Evolutionary conservation across 2,888 invertebrate genomes (phyloP).

Genomic region (Drosophila paramelanica): DNA sequence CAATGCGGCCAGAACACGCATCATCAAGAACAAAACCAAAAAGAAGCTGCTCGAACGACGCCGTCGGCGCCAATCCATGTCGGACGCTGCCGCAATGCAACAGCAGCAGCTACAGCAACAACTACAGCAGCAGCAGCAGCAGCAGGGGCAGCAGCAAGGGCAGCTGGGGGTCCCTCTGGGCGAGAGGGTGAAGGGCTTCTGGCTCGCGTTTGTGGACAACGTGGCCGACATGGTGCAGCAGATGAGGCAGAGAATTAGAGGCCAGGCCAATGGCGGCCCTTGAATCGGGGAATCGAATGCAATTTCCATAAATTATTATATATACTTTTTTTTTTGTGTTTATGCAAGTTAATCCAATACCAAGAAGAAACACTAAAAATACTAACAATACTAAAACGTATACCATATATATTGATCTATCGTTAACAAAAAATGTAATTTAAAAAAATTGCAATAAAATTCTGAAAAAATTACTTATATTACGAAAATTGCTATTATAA

Average conservation of each 20-base stretch:
- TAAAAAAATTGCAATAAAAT: too few species aligned
- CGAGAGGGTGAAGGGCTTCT: constrained; percentile 56
- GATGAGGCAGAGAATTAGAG: constrained; percentile 52
- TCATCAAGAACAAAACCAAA: constrained; percentile 35
- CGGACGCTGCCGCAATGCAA: not conserved
- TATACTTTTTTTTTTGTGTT: constrained; percentile 5
- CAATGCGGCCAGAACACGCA: constrained; percentile 49
- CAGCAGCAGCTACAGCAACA: constrained; percentile 12
- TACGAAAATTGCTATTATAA: not conserved
- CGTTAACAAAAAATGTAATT: not conserved
- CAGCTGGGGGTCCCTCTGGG: constrained; percentile 28
- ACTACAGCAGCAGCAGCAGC: constrained; percentile 3
- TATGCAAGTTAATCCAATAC: not conserved
- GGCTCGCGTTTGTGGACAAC: constrained; percentile 54
- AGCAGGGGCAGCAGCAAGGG: constrained; percentile 9
- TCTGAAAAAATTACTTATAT: too few species aligned
- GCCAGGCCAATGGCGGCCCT: constrained; percentile 14
- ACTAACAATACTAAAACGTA: too few species aligned
- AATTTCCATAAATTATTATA: not conserved
- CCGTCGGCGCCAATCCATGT: constrained; percentile 48
- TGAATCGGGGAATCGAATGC: not conserved
- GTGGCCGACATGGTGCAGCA: constrained; percentile 56
- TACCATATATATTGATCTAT: not conserved
- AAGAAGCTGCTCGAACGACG: constrained; percentile 47
- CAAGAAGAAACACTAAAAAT: not conserved